A percentile compares a stretch with the other conserved stretches of the same genome.
Evolutionary conservation across 2,113 vertebrate genomes (phyloP).

Genomic region (Cygnus buccinator): DNA sequence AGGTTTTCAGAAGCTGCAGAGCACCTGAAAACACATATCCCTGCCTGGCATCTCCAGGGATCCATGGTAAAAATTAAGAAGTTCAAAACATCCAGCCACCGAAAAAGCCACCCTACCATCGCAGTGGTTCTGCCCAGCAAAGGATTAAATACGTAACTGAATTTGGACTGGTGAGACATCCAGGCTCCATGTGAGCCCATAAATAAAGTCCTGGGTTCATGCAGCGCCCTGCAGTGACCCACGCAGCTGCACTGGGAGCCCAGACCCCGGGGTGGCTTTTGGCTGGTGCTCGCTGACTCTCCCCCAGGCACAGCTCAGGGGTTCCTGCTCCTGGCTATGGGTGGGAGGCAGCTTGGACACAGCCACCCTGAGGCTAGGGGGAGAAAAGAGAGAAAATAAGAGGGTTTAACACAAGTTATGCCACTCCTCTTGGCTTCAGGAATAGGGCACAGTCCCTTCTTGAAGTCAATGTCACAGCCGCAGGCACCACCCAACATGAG

Average conservation of each 20-base stretch:
- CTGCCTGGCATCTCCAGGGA: not conserved
- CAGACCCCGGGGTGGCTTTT: not conserved
- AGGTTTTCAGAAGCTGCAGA: constrained; percentile 35
- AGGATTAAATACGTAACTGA: not conserved
- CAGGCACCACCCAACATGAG: no score
- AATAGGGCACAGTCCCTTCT: not conserved
- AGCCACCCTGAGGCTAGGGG: accelerated
- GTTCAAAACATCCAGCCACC: not conserved
- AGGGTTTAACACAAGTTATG: not conserved
- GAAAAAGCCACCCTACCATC: not conserved
- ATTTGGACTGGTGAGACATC: not conserved
- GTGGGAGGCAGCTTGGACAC: not conserved
- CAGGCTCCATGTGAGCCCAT: not conserved
- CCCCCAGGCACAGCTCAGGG: not conserved
- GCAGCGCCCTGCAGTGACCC: not conserved
- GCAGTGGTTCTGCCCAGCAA: not conserved
- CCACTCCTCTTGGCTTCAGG: not conserved
- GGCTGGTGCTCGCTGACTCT: not conserved
- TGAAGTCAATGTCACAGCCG: not conserved
- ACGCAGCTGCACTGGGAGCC: accelerated
- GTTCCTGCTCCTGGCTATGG: not conserved
- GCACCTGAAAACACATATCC: not conserved
- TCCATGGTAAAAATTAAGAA: not conserved
- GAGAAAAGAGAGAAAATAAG: not conserved
- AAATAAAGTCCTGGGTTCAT: not conserved